Evolutionary conservation across 2,113 vertebrate species (phyloP), one percentile per base, ranked within the genome.

Genomic region (Microcebus ravelobensis): DNA sequence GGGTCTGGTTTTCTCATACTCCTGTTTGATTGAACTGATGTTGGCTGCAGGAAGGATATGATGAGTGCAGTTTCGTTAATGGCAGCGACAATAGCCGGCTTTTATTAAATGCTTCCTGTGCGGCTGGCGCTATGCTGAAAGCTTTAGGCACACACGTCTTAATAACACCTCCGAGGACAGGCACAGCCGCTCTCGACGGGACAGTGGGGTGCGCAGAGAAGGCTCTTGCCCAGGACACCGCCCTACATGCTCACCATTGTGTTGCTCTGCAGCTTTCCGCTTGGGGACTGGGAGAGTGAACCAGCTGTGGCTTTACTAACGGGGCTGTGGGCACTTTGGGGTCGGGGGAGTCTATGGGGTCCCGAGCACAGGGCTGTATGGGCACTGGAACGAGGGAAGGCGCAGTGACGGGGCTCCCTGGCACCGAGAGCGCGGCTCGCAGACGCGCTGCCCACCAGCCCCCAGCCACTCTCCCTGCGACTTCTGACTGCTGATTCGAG

Each of bases 401-500:
- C 0, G 1, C 0, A 14, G 11, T 2, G n/a, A n/a, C 20, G 48
- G 68, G 65, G 21, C 29, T 34, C 59, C 7, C 57, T 76, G 90
- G 90, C 11, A 9, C 29, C 27, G 90, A 52, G 50, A 2, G 0
- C 0, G 0, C 0, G 0, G 29, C 5, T 34, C 13, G 8, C 13
- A 25, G 50, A 34, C 42, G 34, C n/a, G 59, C 27, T 55, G 74
- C 31, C 13, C 4, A 2, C 57, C 27, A 39, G 42, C 7, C 83
- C 3, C 11, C 17, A 73, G 25, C 4, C 45, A 8, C 61, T 65
- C 87, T 94, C 77, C 61, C 42, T 1, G 42, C 5, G 65, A 4
- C 89, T 42, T 90, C 61, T 31, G 52, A 27, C 17, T 50, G 74
- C 91, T 95, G 59, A 65, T 89, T 84, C 87, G 95, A 93, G 87